phyloP scores from a whole-genome alignment of 2,113 vertebrate species.

The Acanthisitta chloris region DNA sequence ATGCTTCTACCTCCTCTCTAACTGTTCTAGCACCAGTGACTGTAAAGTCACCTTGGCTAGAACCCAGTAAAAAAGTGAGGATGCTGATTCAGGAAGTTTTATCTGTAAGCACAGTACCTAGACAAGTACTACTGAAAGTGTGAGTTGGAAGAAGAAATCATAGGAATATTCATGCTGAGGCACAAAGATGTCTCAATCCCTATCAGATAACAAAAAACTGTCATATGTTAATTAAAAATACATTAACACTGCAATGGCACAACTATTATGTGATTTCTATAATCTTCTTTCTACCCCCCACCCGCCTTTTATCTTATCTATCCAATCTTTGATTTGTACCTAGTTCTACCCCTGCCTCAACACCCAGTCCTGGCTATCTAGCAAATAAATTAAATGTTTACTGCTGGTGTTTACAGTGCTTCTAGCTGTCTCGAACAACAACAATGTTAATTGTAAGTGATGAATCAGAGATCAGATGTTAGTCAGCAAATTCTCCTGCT shows the following conservation, averaged over 20 bases:
- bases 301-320: background rate
- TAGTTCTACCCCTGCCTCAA: background rate
- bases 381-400: background rate
- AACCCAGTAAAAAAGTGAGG: background rate
- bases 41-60: background rate
- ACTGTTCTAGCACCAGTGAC: background rate
- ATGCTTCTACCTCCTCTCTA: background rate
- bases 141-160: background rate
- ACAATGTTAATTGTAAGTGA: background rate
- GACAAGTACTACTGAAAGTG: background rate
- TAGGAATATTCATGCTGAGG: background rate
- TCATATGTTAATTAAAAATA: background rate
- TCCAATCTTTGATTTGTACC: background rate
- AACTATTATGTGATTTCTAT: background rate
- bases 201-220: background rate
- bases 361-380: background rate
- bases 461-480: slow-evolving; percentile 29
- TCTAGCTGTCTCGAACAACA: background rate
- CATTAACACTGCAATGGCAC: background rate
- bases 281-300: background rate
- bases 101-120: background rate
- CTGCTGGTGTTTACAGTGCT: background rate
- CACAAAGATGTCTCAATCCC: background rate
- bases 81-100: background rate
- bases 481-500: slow-evolving; percentile 47